Conservation (phyloP, 2,113 vertebrate species). For the Rynchops niger region DNA sequence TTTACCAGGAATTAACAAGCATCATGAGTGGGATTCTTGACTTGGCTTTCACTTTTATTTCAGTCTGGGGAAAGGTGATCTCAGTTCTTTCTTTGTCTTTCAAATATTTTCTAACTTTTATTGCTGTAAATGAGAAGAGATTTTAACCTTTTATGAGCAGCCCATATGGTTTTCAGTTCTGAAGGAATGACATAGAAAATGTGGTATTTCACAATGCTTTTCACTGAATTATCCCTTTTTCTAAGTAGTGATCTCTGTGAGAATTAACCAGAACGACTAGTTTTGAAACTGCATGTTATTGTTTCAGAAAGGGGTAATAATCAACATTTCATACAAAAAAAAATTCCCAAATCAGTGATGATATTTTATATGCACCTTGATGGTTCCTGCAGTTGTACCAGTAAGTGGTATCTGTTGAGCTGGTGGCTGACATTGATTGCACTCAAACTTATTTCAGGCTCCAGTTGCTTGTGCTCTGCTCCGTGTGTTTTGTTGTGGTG, state of each 20-base stretch:
- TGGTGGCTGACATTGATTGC: neutral
- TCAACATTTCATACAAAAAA: neutral
- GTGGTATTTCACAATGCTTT: neutral
- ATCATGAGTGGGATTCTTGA: neutral
- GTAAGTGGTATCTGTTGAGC: neutral
- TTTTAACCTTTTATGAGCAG: neutral
- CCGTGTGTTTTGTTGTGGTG: neutral
- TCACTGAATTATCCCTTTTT: neutral
- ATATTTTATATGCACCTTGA: neutral
- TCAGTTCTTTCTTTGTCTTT: neutral
- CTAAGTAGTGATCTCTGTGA: neutral
- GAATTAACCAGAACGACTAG: neutral
- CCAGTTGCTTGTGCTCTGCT: neutral
- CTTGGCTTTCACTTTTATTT: neutral
- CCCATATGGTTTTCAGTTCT: neutral
- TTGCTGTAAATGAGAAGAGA: neutral
- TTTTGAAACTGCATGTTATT: neutral
- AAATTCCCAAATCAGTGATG: neutral
- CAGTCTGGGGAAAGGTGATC: neutral
- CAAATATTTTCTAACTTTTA: neutral
- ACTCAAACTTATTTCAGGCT: neutral
- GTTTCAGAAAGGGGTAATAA: neutral
- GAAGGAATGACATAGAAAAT: neutral
- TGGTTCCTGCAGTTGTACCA: neutral
- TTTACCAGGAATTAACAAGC: neutral